phyloP scores from a whole-genome alignment of 1,140 invertebrate genomes.

The Eumaeus atala region DNA sequence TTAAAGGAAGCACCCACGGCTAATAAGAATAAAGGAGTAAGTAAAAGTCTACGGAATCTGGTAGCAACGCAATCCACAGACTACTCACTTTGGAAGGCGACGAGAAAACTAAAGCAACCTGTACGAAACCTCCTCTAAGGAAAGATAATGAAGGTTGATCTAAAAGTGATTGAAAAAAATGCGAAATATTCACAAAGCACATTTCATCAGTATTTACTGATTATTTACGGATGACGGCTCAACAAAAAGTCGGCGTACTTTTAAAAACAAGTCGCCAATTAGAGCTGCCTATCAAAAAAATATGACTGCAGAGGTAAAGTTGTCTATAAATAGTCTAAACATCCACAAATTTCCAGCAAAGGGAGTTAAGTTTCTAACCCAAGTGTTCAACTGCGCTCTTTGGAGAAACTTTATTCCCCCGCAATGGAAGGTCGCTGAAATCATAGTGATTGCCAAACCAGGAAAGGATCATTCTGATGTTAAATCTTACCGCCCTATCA shows the following conservation, averaged over 20 bases:
- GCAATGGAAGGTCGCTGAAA: slow-evolving; percentile 2
- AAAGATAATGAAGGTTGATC: slow-evolving; percentile 15
- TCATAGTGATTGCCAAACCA: neutral
- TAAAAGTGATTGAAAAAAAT: slow-evolving; percentile 22
- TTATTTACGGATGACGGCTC: neutral
- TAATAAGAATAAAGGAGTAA: slow-evolving; percentile 16
- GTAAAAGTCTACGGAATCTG: slow-evolving; percentile 19
- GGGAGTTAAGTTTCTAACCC: neutral
- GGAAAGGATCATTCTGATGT: neutral
- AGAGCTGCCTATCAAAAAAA: neutral
- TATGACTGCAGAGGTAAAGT: neutral
- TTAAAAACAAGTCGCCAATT: neutral
- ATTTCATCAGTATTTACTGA: slow-evolving; percentile 17
- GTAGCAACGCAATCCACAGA: slow-evolving; percentile 17
- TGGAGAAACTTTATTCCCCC: neutral
- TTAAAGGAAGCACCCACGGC: slow-evolving; percentile 17
- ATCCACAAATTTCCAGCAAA: neutral
- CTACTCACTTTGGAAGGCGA: slow-evolving; percentile 19
- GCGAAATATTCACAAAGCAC: slow-evolving; percentile 23
- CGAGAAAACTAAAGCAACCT: slow-evolving; percentile 19
- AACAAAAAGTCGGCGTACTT: neutral
- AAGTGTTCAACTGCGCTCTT: neutral
- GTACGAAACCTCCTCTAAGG: slow-evolving; percentile 10
- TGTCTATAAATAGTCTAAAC: neutral
- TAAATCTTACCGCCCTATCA: slow-evolving; percentile 10